Conservation (phyloP, 2,113 vertebrate species). For the Tichodroma muraria region DNA sequence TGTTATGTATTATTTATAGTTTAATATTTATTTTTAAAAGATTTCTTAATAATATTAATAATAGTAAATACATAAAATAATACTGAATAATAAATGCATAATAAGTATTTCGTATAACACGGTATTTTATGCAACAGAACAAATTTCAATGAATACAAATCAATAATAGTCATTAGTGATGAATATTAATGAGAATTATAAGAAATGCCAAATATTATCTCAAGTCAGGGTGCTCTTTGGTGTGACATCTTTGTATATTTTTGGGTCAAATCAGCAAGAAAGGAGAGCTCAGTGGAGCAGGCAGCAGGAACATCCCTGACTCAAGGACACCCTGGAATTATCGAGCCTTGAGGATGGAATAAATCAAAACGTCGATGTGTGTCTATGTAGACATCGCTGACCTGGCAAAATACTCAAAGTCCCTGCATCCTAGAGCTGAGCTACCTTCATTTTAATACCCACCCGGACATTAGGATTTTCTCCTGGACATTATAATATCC, state of each 20-base stretch:
- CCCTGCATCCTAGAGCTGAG: neutral
- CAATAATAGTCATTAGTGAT: rapidly evolving
- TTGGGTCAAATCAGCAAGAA: no score
- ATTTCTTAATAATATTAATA: no score
- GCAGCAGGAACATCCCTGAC: neutral
- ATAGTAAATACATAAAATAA: no score
- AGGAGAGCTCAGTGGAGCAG: neutral
- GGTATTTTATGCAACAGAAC: no score
- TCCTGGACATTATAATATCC: neutral
- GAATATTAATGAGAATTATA: neutral
- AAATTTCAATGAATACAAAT: no score
- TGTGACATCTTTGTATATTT: no score
- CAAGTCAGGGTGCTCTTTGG: neutral
- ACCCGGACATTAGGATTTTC: neutral
- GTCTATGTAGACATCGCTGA: neutral
- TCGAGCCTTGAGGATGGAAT: neutral
- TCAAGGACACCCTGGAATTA: neutral
- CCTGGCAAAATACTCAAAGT: neutral
- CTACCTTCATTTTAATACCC: neutral
- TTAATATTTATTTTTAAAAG: no score
- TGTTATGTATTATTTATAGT: no score
- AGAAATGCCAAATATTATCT: no score
- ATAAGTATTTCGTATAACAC: no score
- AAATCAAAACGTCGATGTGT: neutral
- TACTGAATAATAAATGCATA: no score